phyloP scores from a whole-genome alignment of 2,113 vertebrate genomes.

The Camelus dromedarius region DNA sequence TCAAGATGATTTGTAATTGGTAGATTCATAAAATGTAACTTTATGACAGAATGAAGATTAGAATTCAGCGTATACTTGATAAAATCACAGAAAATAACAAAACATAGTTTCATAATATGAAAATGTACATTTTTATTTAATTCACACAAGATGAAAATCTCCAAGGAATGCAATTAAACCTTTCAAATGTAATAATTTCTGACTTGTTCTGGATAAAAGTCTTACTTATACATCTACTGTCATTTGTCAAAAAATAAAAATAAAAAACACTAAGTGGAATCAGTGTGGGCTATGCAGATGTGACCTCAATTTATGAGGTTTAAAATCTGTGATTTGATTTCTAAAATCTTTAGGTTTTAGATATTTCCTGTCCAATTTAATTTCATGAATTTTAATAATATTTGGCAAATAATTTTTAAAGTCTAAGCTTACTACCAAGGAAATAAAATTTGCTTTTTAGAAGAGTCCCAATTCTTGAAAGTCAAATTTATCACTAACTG shows the following conservation, averaged over 20 bases:
- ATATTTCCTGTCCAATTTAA: background rate
- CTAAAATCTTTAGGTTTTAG: background rate
- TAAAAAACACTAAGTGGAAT: background rate
- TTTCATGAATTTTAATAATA: conserved; percentile 31
- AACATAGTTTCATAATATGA: background rate
- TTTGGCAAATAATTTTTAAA: background rate
- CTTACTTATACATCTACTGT: background rate
- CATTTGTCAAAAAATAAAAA: background rate
- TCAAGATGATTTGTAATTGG: background rate
- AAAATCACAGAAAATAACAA: background rate
- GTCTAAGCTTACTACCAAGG: background rate
- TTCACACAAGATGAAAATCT: background rate
- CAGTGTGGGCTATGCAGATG: background rate
- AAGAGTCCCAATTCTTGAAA: background rate
- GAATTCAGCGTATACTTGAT: background rate
- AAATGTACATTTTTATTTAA: background rate
- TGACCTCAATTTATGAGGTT: background rate
- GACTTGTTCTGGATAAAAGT: background rate
- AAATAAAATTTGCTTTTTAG: background rate
- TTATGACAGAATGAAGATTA: background rate
- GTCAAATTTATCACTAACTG: background rate
- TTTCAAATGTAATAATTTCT: background rate
- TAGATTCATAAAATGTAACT: background rate
- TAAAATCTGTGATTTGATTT: background rate
- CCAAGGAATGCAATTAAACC: background rate